Percentiles rank a stretch among this genome's conserved stretches.
phyloP scores from a whole-genome alignment of 2,888 invertebrate genomes.

The Pandemis heparana region DNA sequence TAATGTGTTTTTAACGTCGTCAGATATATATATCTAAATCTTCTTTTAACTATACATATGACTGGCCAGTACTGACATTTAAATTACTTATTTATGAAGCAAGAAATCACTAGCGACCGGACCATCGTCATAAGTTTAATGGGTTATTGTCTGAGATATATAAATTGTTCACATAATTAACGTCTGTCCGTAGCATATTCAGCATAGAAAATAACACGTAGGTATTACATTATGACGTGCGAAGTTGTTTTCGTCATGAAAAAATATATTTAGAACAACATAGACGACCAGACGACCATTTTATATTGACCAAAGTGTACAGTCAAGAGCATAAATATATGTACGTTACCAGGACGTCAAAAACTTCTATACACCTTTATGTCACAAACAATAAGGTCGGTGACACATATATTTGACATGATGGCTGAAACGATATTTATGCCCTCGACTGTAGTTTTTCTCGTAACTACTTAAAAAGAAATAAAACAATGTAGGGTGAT shows the following conservation, averaged over 20 bases:
- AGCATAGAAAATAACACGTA: constrained; percentile 2
- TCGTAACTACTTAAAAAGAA: too few relatives aligned
- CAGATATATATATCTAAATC: constrained; percentile 1
- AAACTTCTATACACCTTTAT: too few relatives aligned
- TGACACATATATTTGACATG: too few relatives aligned
- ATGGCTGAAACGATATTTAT: too few relatives aligned
- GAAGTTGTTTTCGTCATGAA: not conserved
- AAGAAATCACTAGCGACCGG: too few relatives aligned
- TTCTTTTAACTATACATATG: not conserved
- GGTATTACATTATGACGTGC: not conserved
- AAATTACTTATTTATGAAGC: too few relatives aligned
- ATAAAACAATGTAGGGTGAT: too few relatives aligned
- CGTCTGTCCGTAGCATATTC: not conserved
- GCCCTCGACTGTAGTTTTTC: too few relatives aligned
- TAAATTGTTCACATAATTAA: constrained; percentile 32
- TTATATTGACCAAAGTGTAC: not conserved
- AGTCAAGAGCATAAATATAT: too few relatives aligned
- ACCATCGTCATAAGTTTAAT: not conserved
- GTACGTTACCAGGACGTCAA: too few relatives aligned
- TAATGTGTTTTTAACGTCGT: constrained; percentile 1
- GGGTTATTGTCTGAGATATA: constrained; percentile 22
- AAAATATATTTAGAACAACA: not conserved
- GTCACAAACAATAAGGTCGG: too few relatives aligned
- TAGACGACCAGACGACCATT: too few relatives aligned
- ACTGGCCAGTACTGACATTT: not conserved